Evolutionary conservation across 2,888 invertebrate species (phyloP), one percentile per base, ranked within the genome.

Genomic region (Cephus pulcher): DNA sequence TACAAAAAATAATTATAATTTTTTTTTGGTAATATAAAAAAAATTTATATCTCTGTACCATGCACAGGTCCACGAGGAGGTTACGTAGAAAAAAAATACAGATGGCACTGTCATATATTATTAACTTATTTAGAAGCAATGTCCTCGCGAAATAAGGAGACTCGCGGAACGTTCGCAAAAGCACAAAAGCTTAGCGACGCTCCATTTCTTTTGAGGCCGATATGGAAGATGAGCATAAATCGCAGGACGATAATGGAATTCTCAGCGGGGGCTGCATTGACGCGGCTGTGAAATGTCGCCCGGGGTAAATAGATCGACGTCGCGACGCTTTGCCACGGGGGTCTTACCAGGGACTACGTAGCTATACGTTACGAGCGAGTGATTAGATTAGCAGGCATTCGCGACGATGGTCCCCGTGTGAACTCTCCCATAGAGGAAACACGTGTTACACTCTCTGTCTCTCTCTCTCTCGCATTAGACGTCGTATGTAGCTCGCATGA

Each of bases 161-260:
- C 33, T 34, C 71, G 71, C 71, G 71, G 9, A 56, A 56, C 23
- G 23, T 2, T 56, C 56, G 56, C 56, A 15, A 56, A 56, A 56
- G 56, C 71, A 34, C 74, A 35, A 74, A 74, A 35, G 74, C 74
- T 23, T 30, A 23, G 32, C 12, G 35, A 6, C 23, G 74, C 37
- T 35, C 74, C 74, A 74, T 74, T 74, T 74, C 34, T 74, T 35
- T 34, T 34, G 74, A 34, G 34, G n/a, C 34, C 74, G 74, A 34
- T 34, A 34, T 30, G 70, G 78, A 79, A 71, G 76, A 77, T 77
- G 80, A 77, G 83, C 82, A 88, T 85, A 88, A 88, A 90, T 89
- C 86, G 87, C 83, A 82, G 78, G 73, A 83, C 84, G 87, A 89
- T 91, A 90, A 91, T 91, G 91, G 90, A 90, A 90, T 88, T 91